phyloP scores from a whole-genome alignment of 2,797 vertebrate species.

The Platalea minor region DNA sequence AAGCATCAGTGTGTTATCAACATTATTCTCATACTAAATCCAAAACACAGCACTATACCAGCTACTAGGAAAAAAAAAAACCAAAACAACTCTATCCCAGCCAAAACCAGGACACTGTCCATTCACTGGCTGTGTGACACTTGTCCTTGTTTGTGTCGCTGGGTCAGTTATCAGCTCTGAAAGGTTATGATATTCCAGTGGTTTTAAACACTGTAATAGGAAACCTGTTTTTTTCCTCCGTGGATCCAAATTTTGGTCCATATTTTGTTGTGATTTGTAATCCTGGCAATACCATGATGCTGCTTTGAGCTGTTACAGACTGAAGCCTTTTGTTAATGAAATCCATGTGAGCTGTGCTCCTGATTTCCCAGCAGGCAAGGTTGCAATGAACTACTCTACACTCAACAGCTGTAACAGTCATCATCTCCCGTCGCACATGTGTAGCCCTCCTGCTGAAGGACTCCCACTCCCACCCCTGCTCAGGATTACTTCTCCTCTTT shows the following conservation, averaged over 20 bases:
- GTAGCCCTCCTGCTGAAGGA: background rate
- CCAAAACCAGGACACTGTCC: background rate
- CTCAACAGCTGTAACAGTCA: background rate
- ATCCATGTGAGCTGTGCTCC: background rate
- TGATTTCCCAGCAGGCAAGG: background rate
- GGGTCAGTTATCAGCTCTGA: background rate
- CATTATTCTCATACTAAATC: too few species aligned
- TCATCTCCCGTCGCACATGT: fast-evolving
- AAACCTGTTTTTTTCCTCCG: background rate
- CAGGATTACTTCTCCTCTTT: background rate
- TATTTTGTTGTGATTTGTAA: background rate
- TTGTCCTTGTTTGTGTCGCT: background rate
- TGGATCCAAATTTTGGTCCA: background rate
- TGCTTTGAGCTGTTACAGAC: background rate
- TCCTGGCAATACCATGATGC: background rate
- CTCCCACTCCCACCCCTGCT: background rate
- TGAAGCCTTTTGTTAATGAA: background rate
- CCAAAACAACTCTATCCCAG: too few species aligned
- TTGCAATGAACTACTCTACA: background rate
- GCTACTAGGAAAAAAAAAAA: too few species aligned
- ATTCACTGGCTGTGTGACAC: background rate
- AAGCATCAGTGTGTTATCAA: too few species aligned
- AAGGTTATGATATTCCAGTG: background rate
- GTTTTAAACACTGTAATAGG: background rate
- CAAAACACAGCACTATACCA: too few species aligned